Percentiles rank a stretch among this genome's conserved stretches.
These are phyloP conservation scores for Zelostemma sp. DNA, from an alignment of 1,140 invertebrate genomes.

Conservation along the genomic window DNA sequence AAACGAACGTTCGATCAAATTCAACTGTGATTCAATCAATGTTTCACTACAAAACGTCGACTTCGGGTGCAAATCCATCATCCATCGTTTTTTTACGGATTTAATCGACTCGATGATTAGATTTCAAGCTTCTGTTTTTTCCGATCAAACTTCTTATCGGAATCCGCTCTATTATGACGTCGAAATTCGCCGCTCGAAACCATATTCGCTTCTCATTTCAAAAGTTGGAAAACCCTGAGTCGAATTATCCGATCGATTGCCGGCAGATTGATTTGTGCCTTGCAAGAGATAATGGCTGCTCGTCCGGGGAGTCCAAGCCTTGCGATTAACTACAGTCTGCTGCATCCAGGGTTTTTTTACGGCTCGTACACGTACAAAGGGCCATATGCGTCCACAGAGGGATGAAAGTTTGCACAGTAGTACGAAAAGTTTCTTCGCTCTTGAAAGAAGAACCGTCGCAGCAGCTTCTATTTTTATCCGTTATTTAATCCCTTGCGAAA, in stretches of 20 bases:
- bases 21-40: no score
- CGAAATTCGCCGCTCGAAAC: constrained; percentile 9
- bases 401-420: background rate
- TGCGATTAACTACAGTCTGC: constrained; percentile 57
- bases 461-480: no score
- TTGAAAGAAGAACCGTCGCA: no score
- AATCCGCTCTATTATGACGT: background rate
- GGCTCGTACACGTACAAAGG: constrained; percentile 19
- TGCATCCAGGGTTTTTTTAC: constrained; percentile 43
- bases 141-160: constrained; percentile 1
- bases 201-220: no score
- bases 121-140: constrained; percentile 12
- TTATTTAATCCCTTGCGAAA: no score
- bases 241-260: constrained; percentile 64
- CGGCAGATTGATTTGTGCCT: constrained; percentile 59
- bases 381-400: constrained; percentile 5
- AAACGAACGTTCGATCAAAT: no score
- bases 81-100: background rate
- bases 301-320: constrained; percentile 46
- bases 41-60: no score
- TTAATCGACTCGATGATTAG: background rate
- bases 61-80: background rate
- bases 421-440: no score
- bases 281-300: constrained; percentile 58
- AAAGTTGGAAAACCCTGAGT: constrained; percentile 38